Percentiles rank a stretch among this genome's conserved stretches.
Evolutionary conservation across 2,797 vertebrate species (phyloP).

Genomic region (Channallabes apus): DNA sequence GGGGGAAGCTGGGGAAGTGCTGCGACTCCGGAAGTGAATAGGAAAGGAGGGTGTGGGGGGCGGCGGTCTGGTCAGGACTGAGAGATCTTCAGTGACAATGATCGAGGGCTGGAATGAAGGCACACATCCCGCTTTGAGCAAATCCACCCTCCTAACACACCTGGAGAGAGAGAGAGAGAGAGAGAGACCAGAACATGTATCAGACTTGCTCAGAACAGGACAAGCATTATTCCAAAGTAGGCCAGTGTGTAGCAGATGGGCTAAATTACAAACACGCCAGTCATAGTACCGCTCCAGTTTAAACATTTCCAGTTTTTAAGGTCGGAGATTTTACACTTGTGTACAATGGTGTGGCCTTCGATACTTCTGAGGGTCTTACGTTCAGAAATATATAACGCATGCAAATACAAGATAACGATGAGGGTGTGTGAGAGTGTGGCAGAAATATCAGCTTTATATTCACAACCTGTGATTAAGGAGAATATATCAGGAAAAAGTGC

Average conservation of each 20-base stretch:
- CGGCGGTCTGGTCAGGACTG: slow-evolving; percentile 52
- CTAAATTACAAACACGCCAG: slow-evolving; percentile 22
- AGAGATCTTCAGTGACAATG: slow-evolving; percentile 83
- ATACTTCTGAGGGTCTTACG: neutral
- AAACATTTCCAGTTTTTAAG: slow-evolving; percentile 9
- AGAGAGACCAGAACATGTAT: slow-evolving; percentile 34
- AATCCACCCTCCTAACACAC: slow-evolving; percentile 91
- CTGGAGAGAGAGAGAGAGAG: slow-evolving; percentile 69
- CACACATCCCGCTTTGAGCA: slow-evolving; percentile 90
- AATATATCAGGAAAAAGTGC: neutral
- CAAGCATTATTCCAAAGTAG: slow-evolving; percentile 43
- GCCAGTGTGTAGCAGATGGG: slow-evolving; percentile 28
- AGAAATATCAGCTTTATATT: neutral
- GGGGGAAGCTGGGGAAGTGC: slow-evolving; percentile 55
- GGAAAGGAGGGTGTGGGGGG: slow-evolving; percentile 49
- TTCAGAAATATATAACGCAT: neutral
- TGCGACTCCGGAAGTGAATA: slow-evolving; percentile 16
- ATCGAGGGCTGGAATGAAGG: slow-evolving; percentile 98
- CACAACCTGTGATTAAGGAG: neutral
- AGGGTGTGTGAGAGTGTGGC: neutral
- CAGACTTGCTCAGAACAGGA: slow-evolving; percentile 30
- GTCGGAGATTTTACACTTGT: neutral
- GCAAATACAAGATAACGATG: neutral
- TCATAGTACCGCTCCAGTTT: slow-evolving; percentile 26
- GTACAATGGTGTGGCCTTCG: neutral